These are phyloP conservation scores for Diplodus puntazzo DNA, from an alignment of 2,797 vertebrate species.

Conservation along the genomic window DNA sequence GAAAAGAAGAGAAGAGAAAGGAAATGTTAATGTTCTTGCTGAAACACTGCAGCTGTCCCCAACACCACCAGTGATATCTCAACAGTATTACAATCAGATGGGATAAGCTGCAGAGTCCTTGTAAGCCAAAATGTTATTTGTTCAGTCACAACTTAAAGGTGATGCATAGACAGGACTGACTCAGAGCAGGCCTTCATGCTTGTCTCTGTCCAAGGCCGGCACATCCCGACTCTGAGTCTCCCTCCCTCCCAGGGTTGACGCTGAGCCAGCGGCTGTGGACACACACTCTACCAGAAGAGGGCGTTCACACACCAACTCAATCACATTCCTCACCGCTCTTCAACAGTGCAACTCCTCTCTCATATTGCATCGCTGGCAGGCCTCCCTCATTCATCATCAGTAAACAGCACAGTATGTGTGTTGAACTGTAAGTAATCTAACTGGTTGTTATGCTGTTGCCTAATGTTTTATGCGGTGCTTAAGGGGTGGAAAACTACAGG, in stretches of 20 bases:
- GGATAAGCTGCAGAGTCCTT: not conserved
- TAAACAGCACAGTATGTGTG: conserved; percentile 1
- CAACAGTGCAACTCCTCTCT: conserved; percentile 21
- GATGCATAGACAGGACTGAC: not conserved
- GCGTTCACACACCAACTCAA: conserved; percentile 56
- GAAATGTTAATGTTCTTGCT: not conserved
- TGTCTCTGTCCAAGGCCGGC: no score
- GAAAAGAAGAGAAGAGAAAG: not conserved
- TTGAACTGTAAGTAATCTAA: conserved; percentile 9
- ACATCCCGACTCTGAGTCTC: not conserved
- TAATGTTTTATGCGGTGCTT: not conserved
- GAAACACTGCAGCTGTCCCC: not conserved
- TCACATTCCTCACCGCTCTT: conserved; percentile 3
- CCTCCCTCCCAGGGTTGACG: not conserved
- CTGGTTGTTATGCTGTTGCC: conserved; percentile 16
- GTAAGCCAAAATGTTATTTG: not conserved
- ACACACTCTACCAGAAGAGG: conserved; percentile 78
- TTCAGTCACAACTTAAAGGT: not conserved
- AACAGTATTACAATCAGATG: not conserved
- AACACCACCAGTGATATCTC: not conserved
- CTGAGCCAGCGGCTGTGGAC: conserved; percentile 11
- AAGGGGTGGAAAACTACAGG: conserved; percentile 70
- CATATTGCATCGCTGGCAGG: conserved; percentile 29
- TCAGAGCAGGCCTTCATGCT: not conserved
- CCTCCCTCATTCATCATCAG: conserved; percentile 3